A percentile compares a stretch with the other conserved stretches of the same genome.
phyloP scores from a whole-genome alignment of 2,113 vertebrate genomes.

The Tringa solitaria region DNA sequence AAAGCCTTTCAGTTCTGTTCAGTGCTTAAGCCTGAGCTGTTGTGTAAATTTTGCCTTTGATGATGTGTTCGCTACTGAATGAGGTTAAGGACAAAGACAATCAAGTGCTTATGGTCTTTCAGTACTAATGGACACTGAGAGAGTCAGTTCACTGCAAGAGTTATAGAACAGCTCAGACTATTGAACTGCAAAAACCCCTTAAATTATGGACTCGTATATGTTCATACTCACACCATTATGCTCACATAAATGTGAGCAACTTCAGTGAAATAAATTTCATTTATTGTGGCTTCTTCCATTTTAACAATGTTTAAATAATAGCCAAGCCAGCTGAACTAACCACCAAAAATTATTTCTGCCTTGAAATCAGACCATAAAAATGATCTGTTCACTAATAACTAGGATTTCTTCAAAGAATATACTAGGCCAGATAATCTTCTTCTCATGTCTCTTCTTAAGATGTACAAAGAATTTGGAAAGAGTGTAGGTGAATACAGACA shows the following conservation, averaged over 20 bases:
- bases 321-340: not conserved
- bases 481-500: not conserved
- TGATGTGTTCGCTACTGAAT: not conserved
- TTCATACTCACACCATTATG: not conserved
- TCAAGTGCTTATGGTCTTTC: not conserved
- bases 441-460: not conserved
- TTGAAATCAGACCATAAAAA: not conserved
- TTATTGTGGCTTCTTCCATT: not conserved
- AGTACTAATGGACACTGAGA: not conserved
- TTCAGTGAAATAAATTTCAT: not conserved
- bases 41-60: not conserved
- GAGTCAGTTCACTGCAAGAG: not conserved
- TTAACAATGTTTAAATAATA: slow-evolving; percentile 3
- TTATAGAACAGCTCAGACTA: not conserved
- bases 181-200: not conserved
- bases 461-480: not conserved
- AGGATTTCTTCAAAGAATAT: not conserved
- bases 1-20: not conserved
- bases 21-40: not conserved
- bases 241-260: not conserved
- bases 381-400: not conserved
- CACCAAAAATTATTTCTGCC: not conserved
- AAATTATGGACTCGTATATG: not conserved
- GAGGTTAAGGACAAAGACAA: not conserved
- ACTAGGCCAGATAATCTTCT: not conserved